Evolutionary conservation across 2,797 vertebrate species (phyloP), one percentile per base, ranked within the genome.

Genomic region (Bovichtus diacanthus): DNA sequence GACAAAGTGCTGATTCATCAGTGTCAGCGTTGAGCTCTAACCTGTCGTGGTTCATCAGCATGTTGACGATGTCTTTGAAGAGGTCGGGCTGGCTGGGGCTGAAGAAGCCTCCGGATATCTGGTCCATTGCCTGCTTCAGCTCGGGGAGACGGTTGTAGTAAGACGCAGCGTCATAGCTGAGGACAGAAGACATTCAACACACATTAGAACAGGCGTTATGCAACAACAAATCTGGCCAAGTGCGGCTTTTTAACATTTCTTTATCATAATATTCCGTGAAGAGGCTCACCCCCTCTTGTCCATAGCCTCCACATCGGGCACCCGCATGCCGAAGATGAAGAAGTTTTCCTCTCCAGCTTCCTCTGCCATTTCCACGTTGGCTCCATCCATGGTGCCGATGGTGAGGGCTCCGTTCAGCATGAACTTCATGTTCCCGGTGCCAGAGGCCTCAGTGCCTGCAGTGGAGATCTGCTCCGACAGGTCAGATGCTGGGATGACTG

Each of bases 361-460:
- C 82, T 98, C 97, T 0, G 97, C 97, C 97, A 98, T 98, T 83
- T 98, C 97, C 79, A 98, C 97, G 0, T 98, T 98, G 86, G 97
- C 97, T 0, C 97, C 97, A 0, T 97, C 97, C 97, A 97, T 97
- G 83, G 97, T 98, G 75, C 97, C 97, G 0, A 98, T 97, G 77
- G 97, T 98, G 80, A 98, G 95, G 0, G 97, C 96, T 0, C 97
- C 97, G 0, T 97, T 97, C 77, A 98, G 89, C 97, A 98, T 98
- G 90, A 97, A 98, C 90, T 98, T 98, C 97, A 98, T 97, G 94
- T 98, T 97, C 27, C 97, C 97, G 0, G 97, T 98, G 70, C 97
- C 97, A 0, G 97, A 98, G 39, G 97, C 97, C 92, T 98, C 97
- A 0, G 97, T 98, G 61, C 97, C 97, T 0, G 97, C 97, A 0